Base-by-base conservation (phyloP, 1,140 invertebrate species). In the Drosophila nebulosa region DNA sequence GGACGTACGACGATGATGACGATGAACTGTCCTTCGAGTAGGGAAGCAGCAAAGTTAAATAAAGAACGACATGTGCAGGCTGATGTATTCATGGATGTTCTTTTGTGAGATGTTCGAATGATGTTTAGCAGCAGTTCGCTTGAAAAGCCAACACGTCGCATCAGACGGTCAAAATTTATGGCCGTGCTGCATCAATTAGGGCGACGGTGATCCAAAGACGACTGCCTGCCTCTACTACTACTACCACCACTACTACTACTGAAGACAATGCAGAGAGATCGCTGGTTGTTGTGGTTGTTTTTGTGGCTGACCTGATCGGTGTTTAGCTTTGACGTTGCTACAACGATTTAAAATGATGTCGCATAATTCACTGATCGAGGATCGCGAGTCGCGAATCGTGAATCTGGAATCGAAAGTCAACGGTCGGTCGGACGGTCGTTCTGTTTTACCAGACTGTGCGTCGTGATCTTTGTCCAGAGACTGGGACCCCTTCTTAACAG, bases 301-400 rank as follows among this genome's bases (percentile, higher is more conserved):
- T 72, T 73, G 70, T 66, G 68, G 69, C 62, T 84, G 72, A 76
- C 51, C 80, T 85, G 79, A 85, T 86, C 83, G 83, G 81, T 81
- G 81, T 81, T 86, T 86, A 88, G 78, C 81, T 86, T 86, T 86
- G 83, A 86, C 83, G 81, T 88, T 66, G 74, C 70, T 68, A 83
- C 84, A 88, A 79, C 83, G 84, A 88, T 88, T 88, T 88, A 88
- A 88, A 88, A 88, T 88, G 84, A 88, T 88, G 83, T 88, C 84
- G 83, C 83, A 88, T 88, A 88, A 89, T 88, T 88, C 83, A 88
- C 84, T 64, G 72, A 78, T 80, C 69, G 72, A 46, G 64, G 52
- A 59, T 59, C 65, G 39, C 73, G 32, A n/a, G 22, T 24, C 24
- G 24, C 39, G 66, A 50, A 53, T 52, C 63, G 63, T 27, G 66